Evolutionary conservation across 2,888 invertebrate species (phyloP), one percentile per base, ranked within the genome.

Genomic region (Scaeva pyrastri): DNA sequence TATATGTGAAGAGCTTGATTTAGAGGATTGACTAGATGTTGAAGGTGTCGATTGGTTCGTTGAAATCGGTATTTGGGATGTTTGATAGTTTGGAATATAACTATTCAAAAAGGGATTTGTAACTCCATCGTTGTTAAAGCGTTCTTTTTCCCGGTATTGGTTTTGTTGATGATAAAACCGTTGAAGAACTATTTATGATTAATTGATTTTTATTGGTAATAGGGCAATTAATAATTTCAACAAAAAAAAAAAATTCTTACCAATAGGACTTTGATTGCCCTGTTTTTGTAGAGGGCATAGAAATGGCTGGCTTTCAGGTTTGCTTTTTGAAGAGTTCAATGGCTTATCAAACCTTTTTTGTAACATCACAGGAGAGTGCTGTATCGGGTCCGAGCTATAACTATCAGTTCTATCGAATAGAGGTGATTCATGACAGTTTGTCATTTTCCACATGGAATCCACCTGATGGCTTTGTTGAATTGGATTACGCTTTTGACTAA

Each of bases 141-240:
- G 85, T 26, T 92, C 92, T 81, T 91, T 94, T 88, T 95, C 93
- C 87, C 96, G 93, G 88, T 94, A 92, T 91, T 96, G 96, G 90
- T 95, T 96, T 90, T 95, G 96, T 91, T 96, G 96, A 91, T 96
- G 96, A 90, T 95, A 95, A 91, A 96, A 96, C 91, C 96, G 94
- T 91, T 96, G 96, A 88, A 96, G 93, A 80, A 96, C 95, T 91
- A 62, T 48, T 19, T 21, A n/a, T n/a, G n/a, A n/a, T n/a, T 21
- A 36, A 26, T 11, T 6, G 10, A 45, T 41, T 45, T 16, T 10
- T 39, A 36, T n/a, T 36, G 4, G 1, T 11, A 14, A 14, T 11
- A 19, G 1, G 3, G 11, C 0, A 19, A 14, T 19, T 3, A n/a
- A 5, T 21, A 0, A 11, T 10, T 43, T 43, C 1, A n/a, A 26